Percentiles rank a stretch among this genome's conserved stretches.
Evolutionary conservation across 2,888 invertebrate genomes (phyloP).

Genomic region (Cryptus viduatorius): DNA sequence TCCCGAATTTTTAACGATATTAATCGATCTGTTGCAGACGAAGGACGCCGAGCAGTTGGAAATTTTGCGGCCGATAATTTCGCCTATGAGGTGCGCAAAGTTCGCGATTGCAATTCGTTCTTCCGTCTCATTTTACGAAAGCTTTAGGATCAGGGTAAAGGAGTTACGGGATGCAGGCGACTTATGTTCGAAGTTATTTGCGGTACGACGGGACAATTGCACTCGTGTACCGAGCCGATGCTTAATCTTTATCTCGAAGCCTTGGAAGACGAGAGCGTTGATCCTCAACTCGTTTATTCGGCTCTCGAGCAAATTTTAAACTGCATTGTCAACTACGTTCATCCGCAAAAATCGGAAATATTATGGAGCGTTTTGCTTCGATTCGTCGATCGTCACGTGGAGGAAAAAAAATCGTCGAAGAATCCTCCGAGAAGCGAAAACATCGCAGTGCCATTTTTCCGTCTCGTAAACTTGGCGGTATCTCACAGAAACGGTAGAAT

Average conservation of each 20-base stretch:
- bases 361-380: conserved; percentile 88
- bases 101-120: conserved; percentile 92
- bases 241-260: conserved; percentile 89
- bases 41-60: conserved; percentile 95
- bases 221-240: conserved; percentile 92
- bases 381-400: conserved; percentile 75
- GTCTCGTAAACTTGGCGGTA: conserved; percentile 86
- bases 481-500: conserved; percentile 89
- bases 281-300: conserved; percentile 87
- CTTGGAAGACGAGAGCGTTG: conserved; percentile 85
- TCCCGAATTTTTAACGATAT: conserved; percentile 89
- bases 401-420: conserved; percentile 77
- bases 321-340: conserved; percentile 88
- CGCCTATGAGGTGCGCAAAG: conserved; percentile 96
- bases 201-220: conserved; percentile 94
- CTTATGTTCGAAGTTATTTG: conserved; percentile 95
- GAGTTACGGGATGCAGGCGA: conserved; percentile 92
- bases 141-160: conserved; percentile 89
- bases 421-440: conserved; percentile 76
- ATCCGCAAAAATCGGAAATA: conserved; percentile 88
- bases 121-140: conserved; percentile 89
- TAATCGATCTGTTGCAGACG: conserved; percentile 90
- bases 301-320: conserved; percentile 89
- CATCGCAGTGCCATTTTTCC: conserved; percentile 86
- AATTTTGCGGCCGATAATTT: conserved; percentile 98